Evolutionary conservation across 2,888 invertebrate species (phyloP), one percentile per base, ranked within the genome.

Genomic region (Macaria liturata): DNA sequence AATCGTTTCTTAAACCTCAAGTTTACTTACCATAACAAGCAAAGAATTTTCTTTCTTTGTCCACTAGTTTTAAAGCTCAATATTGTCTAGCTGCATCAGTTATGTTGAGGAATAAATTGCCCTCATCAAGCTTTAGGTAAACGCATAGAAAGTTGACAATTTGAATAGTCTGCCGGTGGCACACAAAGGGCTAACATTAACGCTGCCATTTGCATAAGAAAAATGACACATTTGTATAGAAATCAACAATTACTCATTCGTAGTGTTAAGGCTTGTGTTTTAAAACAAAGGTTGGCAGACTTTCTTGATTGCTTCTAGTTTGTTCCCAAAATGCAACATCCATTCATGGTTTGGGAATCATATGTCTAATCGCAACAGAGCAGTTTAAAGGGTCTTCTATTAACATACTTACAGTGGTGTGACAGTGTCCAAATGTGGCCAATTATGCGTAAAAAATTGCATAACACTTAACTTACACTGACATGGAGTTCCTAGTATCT

Each of bases 71-170:
- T 72, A 75, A 66, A 65, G 69, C 46, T 46, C 44, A 52, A 8
- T 32, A 9, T 54, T 9, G 46, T 59, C 37, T 55, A 62, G 39
- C 20, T 32, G 54, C 52, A 67, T 65, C 62, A 65, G 70, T 68
- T 69, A 65, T 67, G 69, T 70, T 71, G 65, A 68, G 62, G 70
- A 75, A 77, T 77, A 83, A 81, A 84, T 84, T 83, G 78, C 76
- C 72, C 72, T 72, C 78, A 82, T 80, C 77, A 82, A 75, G 69
- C 66, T 75, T 71, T 74, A 68, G 71, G 69, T 77, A 81, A 78
- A 78, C 72, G 78, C 76, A 75, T 80, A 83, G 80, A 80, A 81
- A 79, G 80, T 76, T 74, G 74, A 74, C 69, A 76, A 78, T 78
- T 77, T 75, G 71, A 72, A 74, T 75, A 67, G 71, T 73, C 9